phyloP scores from a whole-genome alignment of 1,140 invertebrate species.

The Eumaeus atala region DNA sequence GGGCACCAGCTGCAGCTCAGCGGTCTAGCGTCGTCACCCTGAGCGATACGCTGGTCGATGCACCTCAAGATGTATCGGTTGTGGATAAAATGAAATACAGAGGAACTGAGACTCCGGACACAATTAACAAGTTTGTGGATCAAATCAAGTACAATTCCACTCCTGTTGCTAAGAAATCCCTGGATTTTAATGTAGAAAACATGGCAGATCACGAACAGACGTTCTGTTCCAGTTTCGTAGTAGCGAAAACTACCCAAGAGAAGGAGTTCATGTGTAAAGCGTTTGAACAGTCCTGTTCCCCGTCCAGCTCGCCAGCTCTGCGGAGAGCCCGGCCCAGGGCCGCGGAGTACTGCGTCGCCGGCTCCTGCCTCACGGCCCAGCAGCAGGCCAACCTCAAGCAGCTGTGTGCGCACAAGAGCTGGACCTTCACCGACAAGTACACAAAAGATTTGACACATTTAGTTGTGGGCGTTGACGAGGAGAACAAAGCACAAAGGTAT shows the following conservation, averaged over 20 bases:
- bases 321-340: conserved; percentile 21
- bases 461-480: conserved; percentile 58
- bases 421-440: conserved; percentile 53
- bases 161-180: conserved; percentile 53
- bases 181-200: conserved; percentile 42
- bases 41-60: conserved; percentile 31
- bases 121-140: conserved; percentile 54
- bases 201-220: conserved; percentile 40
- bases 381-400: conserved; percentile 38
- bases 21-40: conserved; percentile 22
- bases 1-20: neutral
- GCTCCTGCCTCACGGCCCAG: conserved; percentile 40
- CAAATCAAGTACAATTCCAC: conserved; percentile 58
- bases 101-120: conserved; percentile 46
- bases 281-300: conserved; percentile 37
- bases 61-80: conserved; percentile 21
- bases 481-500: conserved; percentile 58
- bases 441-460: conserved; percentile 58
- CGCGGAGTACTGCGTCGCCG: conserved; percentile 43
- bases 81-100: conserved; percentile 30
- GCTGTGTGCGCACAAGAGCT: conserved; percentile 40
- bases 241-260: conserved; percentile 52
- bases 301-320: conserved; percentile 8
- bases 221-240: conserved; percentile 34
- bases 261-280: conserved; percentile 50